Conservation (phyloP, 1,140 invertebrate species). For the Aplysia californica region DNA sequence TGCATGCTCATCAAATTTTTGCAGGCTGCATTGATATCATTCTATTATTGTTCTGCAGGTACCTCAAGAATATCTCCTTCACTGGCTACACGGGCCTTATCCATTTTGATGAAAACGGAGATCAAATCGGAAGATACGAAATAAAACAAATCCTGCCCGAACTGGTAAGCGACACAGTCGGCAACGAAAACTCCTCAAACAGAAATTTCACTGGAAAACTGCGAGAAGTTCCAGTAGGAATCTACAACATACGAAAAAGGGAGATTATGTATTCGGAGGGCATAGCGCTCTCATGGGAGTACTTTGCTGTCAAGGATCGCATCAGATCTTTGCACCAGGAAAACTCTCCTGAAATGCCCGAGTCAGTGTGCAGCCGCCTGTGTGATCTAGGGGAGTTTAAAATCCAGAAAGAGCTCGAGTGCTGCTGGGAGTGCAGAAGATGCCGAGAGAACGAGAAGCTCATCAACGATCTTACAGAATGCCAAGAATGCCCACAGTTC, state of each 20-base stretch:
- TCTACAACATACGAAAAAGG: neutral
- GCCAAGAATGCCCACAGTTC: conserved; percentile 30
- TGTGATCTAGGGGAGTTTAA: conserved; percentile 29
- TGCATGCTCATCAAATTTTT: too few relatives aligned
- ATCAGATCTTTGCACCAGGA: neutral
- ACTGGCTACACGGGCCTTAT: conserved; percentile 40
- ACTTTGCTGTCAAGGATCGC: neutral
- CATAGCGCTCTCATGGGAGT: neutral
- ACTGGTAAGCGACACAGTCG: too few relatives aligned
- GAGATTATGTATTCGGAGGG: neutral
- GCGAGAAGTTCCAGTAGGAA: neutral
- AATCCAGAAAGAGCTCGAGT: conserved; percentile 31
- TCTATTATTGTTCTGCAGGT: too few relatives aligned
- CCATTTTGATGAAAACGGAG: conserved; percentile 47
- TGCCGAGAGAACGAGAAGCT: conserved; percentile 41
- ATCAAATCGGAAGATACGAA: conserved; percentile 40
- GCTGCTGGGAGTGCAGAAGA: too few relatives aligned
- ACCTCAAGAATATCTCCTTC: conserved; percentile 39
- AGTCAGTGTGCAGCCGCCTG: conserved; percentile 42
- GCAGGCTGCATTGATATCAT: too few relatives aligned
- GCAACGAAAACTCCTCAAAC: neutral
- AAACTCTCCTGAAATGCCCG: conserved; percentile 12
- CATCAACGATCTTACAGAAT: conserved; percentile 36
- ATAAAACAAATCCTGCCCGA: conserved; percentile 29
- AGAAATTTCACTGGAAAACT: neutral